Percentiles rank a stretch among this genome's conserved stretches.
phyloP scores from a whole-genome alignment of 2,797 vertebrate genomes.

The Myotis myotis region DNA sequence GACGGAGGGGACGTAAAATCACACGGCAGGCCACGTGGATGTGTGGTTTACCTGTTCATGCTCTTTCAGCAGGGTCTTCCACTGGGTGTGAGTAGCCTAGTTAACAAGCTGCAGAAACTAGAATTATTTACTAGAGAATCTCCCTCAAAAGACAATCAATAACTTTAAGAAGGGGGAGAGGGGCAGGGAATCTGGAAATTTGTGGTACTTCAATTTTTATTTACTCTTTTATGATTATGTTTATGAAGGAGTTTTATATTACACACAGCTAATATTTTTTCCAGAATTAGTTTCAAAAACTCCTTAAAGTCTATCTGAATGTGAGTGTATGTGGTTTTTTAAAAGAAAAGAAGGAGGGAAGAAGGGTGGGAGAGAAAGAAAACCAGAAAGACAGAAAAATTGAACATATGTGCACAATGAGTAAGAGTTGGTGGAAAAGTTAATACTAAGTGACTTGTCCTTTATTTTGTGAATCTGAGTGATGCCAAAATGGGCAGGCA shows the following conservation, averaged over 20 bases:
- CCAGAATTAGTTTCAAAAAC: slow-evolving; percentile 22
- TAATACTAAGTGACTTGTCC: not conserved
- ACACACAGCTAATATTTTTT: slow-evolving; percentile 44
- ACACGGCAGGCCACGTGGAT: not conserved
- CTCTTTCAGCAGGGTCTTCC: slow-evolving; percentile 22
- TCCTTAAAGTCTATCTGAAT: slow-evolving; percentile 5
- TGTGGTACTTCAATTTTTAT: not conserved
- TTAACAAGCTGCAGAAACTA: slow-evolving; percentile 2
- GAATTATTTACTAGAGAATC: slow-evolving; percentile 46
- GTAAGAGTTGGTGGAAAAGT: not conserved
- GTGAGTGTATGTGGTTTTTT: not conserved
- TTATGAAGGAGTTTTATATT: slow-evolving; percentile 35
- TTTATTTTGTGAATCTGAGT: slow-evolving; percentile 44
- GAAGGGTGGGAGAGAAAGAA: not conserved
- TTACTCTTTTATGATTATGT: slow-evolving; percentile 10
- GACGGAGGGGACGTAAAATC: slow-evolving; percentile 15
- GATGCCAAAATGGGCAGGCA: not conserved
- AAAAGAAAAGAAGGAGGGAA: not conserved
- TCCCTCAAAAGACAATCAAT: slow-evolving; percentile 43
- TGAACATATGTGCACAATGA: not conserved
- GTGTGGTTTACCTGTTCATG: not conserved
- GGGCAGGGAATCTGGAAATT: slow-evolving; percentile 9
- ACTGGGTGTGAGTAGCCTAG: not conserved
- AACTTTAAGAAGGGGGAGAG: not conserved
- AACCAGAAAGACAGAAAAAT: not conserved